Evolutionary conservation across 1,140 invertebrate genomes (phyloP).

Genomic region (Lasioglossum albipes): DNA sequence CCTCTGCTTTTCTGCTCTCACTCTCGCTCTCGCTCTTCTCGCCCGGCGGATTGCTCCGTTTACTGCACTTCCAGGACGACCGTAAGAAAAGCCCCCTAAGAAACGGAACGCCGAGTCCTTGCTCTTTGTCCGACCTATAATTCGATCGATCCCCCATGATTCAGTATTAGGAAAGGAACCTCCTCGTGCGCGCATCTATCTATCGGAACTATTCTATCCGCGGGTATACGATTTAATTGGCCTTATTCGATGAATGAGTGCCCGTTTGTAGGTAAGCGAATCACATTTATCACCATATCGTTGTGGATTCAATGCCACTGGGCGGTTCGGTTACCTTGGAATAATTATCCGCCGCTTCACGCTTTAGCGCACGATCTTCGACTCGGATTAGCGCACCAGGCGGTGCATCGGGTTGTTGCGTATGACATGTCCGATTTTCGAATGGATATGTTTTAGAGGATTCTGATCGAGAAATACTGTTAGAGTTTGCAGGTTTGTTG

Average conservation of each 20-base stretch:
- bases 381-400: too few relatives aligned
- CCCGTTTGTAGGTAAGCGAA: slow-evolving; percentile 25
- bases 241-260: slow-evolving; percentile 31
- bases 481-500: too few relatives aligned
- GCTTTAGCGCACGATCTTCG: neutral
- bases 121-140: neutral
- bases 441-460: too few relatives aligned
- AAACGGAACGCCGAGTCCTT: neutral
- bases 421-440: too few relatives aligned
- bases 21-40: neutral
- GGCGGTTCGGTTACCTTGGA: neutral
- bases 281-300: slow-evolving; percentile 6
- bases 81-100: slow-evolving; percentile 26
- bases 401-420: too few relatives aligned
- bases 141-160: slow-evolving; percentile 6
- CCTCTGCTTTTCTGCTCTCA: neutral
- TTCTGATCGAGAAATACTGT: too few relatives aligned
- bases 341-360: neutral
- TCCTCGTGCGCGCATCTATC: neutral
- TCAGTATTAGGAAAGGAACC: slow-evolving; percentile 7
- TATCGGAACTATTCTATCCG: slow-evolving; percentile 21
- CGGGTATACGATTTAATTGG: slow-evolving; percentile 34
- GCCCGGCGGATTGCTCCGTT: slow-evolving; percentile 33
- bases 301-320: neutral
- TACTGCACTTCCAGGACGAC: slow-evolving; percentile 32